Conservation (phyloP, 2,797 vertebrate species). For the Lutjanus campechanus region DNA sequence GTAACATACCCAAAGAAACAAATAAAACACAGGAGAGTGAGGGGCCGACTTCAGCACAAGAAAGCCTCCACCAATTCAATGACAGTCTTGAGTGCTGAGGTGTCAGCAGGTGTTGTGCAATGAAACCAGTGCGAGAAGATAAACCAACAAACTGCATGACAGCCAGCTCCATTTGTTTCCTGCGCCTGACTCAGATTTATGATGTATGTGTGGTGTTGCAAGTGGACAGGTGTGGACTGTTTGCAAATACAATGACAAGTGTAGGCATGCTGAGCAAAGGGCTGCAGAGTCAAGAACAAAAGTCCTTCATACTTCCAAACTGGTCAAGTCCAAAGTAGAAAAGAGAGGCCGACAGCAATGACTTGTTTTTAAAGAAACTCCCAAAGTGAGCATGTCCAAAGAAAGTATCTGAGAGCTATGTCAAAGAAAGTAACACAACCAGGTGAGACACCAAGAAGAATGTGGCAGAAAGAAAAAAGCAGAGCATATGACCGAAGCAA, state of each 20-base stretch:
- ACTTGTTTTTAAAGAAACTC: constrained; percentile 9
- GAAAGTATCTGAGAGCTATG: constrained; percentile 9
- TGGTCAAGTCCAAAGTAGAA: constrained; percentile 8
- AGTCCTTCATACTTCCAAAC: background rate
- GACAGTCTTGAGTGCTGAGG: constrained; percentile 2
- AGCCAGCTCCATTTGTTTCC: constrained; percentile 23
- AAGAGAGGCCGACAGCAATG: background rate
- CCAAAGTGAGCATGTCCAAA: constrained; percentile 3
- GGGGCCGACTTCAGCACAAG: background rate
- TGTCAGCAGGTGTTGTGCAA: constrained; percentile 24
- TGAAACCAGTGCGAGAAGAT: background rate
- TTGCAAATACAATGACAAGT: constrained; percentile 32
- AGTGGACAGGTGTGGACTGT: background rate
- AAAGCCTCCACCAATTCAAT: constrained; percentile 33
- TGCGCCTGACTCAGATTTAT: constrained; percentile 9
- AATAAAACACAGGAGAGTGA: background rate
- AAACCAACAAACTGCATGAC: background rate
- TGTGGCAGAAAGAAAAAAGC: constrained; percentile 6
- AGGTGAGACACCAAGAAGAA: background rate
- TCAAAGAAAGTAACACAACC: background rate
- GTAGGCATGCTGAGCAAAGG: constrained; percentile 28
- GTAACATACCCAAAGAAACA: background rate
- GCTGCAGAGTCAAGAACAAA: constrained; percentile 17
- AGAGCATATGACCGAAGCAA: background rate
- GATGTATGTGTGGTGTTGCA: background rate